Evolutionary conservation across 2,797 vertebrate genomes (phyloP).

Genomic region (Falco concolor): DNA sequence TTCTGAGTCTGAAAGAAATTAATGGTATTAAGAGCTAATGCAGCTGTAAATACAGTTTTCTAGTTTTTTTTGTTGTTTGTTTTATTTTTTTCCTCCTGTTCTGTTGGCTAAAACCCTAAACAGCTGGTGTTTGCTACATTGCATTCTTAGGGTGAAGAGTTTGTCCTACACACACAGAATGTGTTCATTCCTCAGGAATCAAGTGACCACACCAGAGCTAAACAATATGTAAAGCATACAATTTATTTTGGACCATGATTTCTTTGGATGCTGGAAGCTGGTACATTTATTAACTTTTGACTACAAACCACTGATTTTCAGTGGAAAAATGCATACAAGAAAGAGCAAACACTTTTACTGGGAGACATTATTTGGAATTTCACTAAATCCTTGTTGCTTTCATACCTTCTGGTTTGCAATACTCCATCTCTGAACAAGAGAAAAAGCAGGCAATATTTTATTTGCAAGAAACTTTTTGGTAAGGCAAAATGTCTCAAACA

Average conservation of each 20-base stretch:
- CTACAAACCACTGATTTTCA: not conserved
- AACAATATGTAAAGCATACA: slow-evolving; percentile 44
- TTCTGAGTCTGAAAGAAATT: slow-evolving; percentile 23
- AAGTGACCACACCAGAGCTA: slow-evolving; percentile 68
- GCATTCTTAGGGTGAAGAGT: slow-evolving; percentile 70
- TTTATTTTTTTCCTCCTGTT: not conserved
- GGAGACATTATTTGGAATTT: not conserved
- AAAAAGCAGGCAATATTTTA: not conserved
- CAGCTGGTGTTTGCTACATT: slow-evolving; percentile 73
- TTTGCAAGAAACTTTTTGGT: not conserved
- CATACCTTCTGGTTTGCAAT: not conserved
- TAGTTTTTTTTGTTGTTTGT: not conserved
- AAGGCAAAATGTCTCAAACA: not conserved
- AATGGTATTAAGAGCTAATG: slow-evolving; percentile 47
- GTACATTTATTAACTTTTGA: slow-evolving; percentile 36
- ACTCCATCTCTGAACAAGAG: not conserved
- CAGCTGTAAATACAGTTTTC: slow-evolving; percentile 57
- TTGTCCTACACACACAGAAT: slow-evolving; percentile 43
- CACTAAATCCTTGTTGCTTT: not conserved
- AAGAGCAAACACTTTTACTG: not conserved
- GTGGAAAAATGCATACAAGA: not conserved
- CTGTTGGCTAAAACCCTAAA: slow-evolving; percentile 34
- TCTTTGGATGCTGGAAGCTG: slow-evolving; percentile 72
- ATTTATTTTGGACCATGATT: slow-evolving; percentile 67
- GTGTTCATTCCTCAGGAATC: slow-evolving; percentile 72